Percentiles rank a stretch among this genome's conserved stretches.
Evolutionary conservation across 2,797 vertebrate genomes (phyloP).

Genomic region (Heliangelus exortis): DNA sequence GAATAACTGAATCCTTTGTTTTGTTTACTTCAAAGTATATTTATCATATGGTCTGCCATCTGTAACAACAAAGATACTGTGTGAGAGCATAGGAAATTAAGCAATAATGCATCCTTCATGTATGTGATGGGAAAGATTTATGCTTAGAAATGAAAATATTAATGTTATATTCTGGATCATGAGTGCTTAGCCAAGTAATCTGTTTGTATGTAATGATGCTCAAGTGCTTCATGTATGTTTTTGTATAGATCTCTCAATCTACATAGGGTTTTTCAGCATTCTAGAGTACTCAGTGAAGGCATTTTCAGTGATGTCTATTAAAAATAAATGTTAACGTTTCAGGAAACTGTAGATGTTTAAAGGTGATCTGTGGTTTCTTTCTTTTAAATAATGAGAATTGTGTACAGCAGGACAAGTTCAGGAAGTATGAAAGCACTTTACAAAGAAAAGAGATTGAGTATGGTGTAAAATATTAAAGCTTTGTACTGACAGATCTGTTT

Average conservation of each 20-base stretch:
- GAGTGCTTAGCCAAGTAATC: background rate
- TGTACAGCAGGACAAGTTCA: constrained; percentile 38
- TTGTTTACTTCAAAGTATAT: background rate
- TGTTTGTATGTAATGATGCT: background rate
- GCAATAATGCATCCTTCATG: background rate
- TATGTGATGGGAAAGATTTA: background rate
- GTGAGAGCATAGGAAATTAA: background rate
- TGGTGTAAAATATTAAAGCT: constrained; percentile 69
- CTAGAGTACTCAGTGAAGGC: background rate
- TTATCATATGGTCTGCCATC: background rate
- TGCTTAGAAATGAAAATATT: constrained; percentile 3
- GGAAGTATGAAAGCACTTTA: constrained; percentile 64
- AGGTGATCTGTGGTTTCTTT: constrained; percentile 56
- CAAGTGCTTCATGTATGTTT: background rate
- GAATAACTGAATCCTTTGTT: background rate
- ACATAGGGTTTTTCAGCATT: background rate
- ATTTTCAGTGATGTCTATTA: constrained; percentile 51
- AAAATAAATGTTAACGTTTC: constrained; percentile 71
- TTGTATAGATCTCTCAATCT: background rate
- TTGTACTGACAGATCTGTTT: constrained; percentile 62
- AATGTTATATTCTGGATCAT: background rate
- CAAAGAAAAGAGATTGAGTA: constrained; percentile 48
- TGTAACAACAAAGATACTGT: background rate
- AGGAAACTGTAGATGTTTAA: constrained; percentile 58
- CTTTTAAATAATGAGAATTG: constrained; percentile 52